Evolutionary conservation across 2,113 vertebrate genomes (phyloP).

Genomic region (Cynoglossus semilaevis): DNA sequence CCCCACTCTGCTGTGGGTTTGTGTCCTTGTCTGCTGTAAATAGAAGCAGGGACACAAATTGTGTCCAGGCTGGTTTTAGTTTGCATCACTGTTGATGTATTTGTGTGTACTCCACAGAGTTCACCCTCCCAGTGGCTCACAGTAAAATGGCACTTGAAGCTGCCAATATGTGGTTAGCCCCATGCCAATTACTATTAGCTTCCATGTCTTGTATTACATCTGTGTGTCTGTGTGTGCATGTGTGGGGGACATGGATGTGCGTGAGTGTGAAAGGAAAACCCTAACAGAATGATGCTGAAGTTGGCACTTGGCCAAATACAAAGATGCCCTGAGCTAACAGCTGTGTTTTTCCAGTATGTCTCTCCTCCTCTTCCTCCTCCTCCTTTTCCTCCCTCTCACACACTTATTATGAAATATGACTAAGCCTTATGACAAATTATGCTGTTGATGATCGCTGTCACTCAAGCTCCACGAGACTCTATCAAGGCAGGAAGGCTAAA

Average conservation of each 20-base stretch:
- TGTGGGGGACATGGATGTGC: not conserved
- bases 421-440: no score
- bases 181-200: slow-evolving; percentile 65
- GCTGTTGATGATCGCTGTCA: no score
- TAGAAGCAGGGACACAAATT: no score
- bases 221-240: slow-evolving; percentile 10
- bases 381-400: slow-evolving; percentile 14
- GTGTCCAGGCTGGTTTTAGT: no score
- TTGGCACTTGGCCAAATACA: slow-evolving; percentile 61
- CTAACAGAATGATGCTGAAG: slow-evolving; percentile 10
- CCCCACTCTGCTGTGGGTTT: not conserved
- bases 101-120: not conserved
- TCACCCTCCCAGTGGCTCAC: slow-evolving; percentile 6
- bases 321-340: slow-evolving; percentile 42
- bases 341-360: not conserved
- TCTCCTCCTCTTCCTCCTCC: no score
- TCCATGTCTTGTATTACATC: slow-evolving; percentile 56
- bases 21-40: not conserved
- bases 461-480: no score
- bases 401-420: not conserved
- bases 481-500: no score
- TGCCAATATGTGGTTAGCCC: slow-evolving; percentile 60
- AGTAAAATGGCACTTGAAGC: slow-evolving; percentile 60
- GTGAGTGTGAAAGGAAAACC: not conserved
- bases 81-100: not conserved